Evolutionary conservation across 2,797 vertebrate species (phyloP), one percentile per base, ranked within the genome.

Genomic region (Podargus strigoides): DNA sequence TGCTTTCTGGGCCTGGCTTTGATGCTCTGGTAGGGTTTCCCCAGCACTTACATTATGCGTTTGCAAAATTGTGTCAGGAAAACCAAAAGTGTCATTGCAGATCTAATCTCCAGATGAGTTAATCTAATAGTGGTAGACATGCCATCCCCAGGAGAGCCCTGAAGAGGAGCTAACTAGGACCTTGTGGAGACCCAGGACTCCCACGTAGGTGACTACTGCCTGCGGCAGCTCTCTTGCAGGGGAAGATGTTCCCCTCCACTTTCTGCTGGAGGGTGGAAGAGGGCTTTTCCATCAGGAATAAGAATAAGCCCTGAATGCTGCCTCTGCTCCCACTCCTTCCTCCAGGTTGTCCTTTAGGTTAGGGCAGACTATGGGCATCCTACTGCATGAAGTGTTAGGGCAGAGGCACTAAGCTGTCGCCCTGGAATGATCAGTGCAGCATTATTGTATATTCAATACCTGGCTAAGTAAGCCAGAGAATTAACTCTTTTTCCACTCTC

Each of bases 21-120:
- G 53, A 50, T 24, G n/a, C 9, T 62, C 30, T 3, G 3, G n/a
- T 34, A 83, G 60, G 41, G 53, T 58, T 92, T 22, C 49, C 17
- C 36, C 41, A 77, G 22, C 18, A 46, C 27, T 49, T 12, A 1
- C 28, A 9, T 34, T 32, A 34, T 0, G 0, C 10, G 10, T 53
- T 47, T 42, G 26, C 58, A 52, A 64, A 91, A 52, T 6, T 4
- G 1, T 28, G 14, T 69, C 52, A 69, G 59, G 27, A 87, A 83
- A 85, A 49, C 19, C 37, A 47, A 50, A 75, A 27, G n/a, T 50
- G 26, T 55, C 55, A 28, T 5, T 76, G 63, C 37, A 82, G 72
- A 47, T 47, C 67, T 85, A 62, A 82, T 66, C 58, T 79, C 52
- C 32, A 21, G 7, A 7, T 60, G 37, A 89, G 49, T 70, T 62